These are phyloP conservation scores for Popillia japonica DNA, from an alignment of 1,140 invertebrate species.

Conservation along the genomic window DNA sequence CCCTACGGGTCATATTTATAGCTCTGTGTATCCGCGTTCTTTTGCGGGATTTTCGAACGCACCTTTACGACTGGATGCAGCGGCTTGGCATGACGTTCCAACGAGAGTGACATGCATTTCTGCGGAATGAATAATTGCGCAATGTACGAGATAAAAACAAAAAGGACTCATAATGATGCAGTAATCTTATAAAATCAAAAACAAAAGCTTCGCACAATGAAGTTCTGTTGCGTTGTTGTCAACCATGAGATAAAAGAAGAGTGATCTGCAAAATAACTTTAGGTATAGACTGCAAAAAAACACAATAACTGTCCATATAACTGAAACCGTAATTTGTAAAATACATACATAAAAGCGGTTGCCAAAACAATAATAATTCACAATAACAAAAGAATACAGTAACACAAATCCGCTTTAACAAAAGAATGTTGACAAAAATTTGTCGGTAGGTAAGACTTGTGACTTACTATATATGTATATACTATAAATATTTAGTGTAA, in stretches of 20 bases:
- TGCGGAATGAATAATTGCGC: constrained; percentile 17
- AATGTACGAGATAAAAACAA: constrained; percentile 15
- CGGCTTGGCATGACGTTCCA: constrained; percentile 15
- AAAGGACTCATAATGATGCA: not conserved
- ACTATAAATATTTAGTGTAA: no score
- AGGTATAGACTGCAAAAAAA: not conserved
- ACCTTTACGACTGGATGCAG: not conserved
- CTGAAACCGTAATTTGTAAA: not conserved
- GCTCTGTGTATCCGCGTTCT: constrained; percentile 17
- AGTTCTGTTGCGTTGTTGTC: no score
- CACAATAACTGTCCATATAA: not conserved
- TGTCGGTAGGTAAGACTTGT: no score
- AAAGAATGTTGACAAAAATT: no score
- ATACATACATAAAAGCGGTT: no score
- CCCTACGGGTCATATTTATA: constrained; percentile 21
- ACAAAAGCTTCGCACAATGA: not conserved
- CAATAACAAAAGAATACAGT: no score
- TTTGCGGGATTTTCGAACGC: constrained; percentile 27
- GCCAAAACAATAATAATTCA: no score
- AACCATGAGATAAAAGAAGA: no score
- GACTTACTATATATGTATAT: no score
- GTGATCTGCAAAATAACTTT: no score
- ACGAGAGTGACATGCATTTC: constrained; percentile 5
- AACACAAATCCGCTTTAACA: no score
- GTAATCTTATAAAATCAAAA: not conserved